Base-by-base conservation (phyloP, 2,888 invertebrate species). In the Polydrusus pterygomalis region DNA sequence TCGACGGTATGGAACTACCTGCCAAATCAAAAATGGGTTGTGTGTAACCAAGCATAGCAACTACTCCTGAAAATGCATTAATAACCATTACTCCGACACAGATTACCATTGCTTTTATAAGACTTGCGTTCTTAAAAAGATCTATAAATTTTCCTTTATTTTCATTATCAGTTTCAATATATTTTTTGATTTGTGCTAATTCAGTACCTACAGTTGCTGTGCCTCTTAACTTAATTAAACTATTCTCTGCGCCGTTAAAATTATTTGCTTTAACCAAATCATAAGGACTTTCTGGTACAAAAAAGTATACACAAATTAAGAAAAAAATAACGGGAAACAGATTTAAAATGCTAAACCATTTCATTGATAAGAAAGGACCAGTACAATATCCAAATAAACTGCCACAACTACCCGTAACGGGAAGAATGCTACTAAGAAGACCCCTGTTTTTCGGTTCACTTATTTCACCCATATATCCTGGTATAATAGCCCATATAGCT, bases 1-100 rank as follows among this genome's bases (percentile, higher is more conserved):
- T 89, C 0, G 93, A 88, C 54, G 91, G 76, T 11, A 83, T 51
- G n/a, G 88, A 84, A 0, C 92, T 91, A 2, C 92, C 92, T 0
- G 96, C 92, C 0, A 90, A 90, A 1, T 80, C 51, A 65, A 80
- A 81, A 45, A 81, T 81, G 3, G 70, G 63, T 25, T 79, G 78
- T 7, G 78, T 76, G 67, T 81, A 81, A 17, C 77, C 78, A 30
- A 79, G 49, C 13, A 81, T 72, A 60, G 78, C 77, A 51, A 72
- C 63, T 34, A 76, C 73, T 17, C 79, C 81, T 25, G 79, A 62
- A 7, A 75, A 74, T 56, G 78, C 77, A 40, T 79, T 78, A 56
- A 80, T 70, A 18, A 74, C 56, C 77, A 80, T 78, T 45, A 79
- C 62, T 51, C 70, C 56, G 13, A 69, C 70, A 56, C 78, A 70